phyloP scores from a whole-genome alignment of 2,113 vertebrate species.

The Carassius gibelio region DNA sequence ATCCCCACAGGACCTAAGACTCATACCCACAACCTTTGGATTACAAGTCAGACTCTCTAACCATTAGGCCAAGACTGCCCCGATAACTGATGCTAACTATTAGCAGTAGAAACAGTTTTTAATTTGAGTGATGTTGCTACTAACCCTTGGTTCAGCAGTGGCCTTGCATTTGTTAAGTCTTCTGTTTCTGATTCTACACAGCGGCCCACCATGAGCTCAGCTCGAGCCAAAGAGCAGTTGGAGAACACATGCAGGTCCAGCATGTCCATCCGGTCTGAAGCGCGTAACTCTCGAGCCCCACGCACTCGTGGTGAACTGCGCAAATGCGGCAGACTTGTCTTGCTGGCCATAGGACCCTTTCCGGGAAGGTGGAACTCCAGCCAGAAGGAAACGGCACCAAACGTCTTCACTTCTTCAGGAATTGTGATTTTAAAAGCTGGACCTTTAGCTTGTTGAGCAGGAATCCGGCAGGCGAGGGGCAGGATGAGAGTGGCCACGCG shows the following conservation, averaged over 20 bases:
- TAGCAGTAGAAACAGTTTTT: neutral
- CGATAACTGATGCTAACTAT: too few relatives aligned
- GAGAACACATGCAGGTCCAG: conserved; percentile 68
- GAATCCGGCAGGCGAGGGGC: conserved; percentile 71
- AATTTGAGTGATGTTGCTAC: conserved; percentile 31
- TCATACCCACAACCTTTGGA: too few relatives aligned
- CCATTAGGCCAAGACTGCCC: too few relatives aligned
- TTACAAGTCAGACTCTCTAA: too few relatives aligned
- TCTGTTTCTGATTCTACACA: conserved; percentile 61
- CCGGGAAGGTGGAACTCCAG: conserved; percentile 64
- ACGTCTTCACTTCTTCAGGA: conserved; percentile 56
- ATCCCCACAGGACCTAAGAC: too few relatives aligned
- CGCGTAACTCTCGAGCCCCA: neutral
- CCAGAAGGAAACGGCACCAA: conserved; percentile 55
- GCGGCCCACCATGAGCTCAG: conserved; percentile 61
- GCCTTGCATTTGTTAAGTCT: conserved; percentile 44
- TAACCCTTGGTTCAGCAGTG: conserved; percentile 66
- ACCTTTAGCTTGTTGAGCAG: conserved; percentile 12
- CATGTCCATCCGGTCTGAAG: neutral
- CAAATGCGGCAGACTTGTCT: neutral
- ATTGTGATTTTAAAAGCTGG: neutral
- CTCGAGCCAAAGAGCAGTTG: conserved; percentile 49
- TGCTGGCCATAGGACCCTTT: conserved; percentile 49
- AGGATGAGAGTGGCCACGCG: conserved; percentile 63
- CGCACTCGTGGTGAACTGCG: accelerated